Evolutionary conservation across 2,888 invertebrate species (phyloP), one percentile per base, ranked within the genome.

Genomic region (Perizoma flavofasciatum): DNA sequence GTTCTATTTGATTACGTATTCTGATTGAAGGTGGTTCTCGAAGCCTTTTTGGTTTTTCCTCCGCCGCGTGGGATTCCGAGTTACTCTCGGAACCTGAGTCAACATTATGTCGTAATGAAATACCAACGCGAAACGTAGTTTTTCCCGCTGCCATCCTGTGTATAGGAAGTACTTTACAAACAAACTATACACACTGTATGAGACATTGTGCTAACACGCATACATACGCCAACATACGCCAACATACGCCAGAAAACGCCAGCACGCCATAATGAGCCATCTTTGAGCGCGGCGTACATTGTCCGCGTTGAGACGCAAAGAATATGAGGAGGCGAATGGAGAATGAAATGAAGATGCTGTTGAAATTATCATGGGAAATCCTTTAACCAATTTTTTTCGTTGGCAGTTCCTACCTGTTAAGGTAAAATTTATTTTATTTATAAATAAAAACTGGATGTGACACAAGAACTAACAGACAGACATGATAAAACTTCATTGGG

Each of bases 211-310:
- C 43, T 33, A 33, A 49, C 54, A 11, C 35, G 39, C 41, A 33
- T n/a, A 33, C 41, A 40, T 22, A 48, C 48, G 22, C 11, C 35
- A 0, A 46, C 59, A 41, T 8, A 37, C 46, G 37, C 4, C 22
- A 22, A 3, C 22, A 22, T 22, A 48, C 48, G 22, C 11, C 35
- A 0, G 41, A 53, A 41, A 6, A 37, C 46, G 37, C 4, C 3
- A 6, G 44, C 49, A 32, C 37, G 35, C 7, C 37, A 34, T 61
- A 46, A 61, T 61, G 61, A 56, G 61, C 11, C 33, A 49, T 43
- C 56, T 61, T 57, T 57, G 56, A 61, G 53, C 49, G 49, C 32
- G 44, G 44, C n/a, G 40, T 43, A n/a, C 33, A 57, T 61, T 61
- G 61, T 61, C 49, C 52, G 48, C 35, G 37, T 11, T 7, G 6